A percentile compares a stretch with the other conserved stretches of the same genome.
Conservation (phyloP, 2,113 vertebrate genomes). For the Merops nubicus region DNA sequence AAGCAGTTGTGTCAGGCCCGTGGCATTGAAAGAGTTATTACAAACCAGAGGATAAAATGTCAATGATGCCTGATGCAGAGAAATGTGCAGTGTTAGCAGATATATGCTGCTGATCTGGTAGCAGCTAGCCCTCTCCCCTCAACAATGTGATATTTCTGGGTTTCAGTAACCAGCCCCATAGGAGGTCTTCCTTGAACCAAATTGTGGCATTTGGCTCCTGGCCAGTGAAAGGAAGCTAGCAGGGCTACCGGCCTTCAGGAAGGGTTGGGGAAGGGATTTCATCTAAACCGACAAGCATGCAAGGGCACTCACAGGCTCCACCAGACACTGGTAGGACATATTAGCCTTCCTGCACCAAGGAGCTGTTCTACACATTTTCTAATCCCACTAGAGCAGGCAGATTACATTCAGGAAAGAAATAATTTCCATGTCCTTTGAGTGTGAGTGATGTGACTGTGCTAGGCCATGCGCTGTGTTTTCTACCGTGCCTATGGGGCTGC, state of each 20-base stretch:
- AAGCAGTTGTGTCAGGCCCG: not conserved
- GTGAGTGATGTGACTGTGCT: not conserved
- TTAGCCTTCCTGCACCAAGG: not conserved
- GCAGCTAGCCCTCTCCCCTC: not conserved
- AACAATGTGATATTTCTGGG: not conserved
- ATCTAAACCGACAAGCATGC: fast-evolving
- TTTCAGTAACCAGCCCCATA: not conserved
- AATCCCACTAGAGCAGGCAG: not conserved
- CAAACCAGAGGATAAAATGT: constrained; percentile 49
- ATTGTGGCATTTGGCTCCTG: not conserved
- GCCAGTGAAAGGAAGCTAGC: not conserved
- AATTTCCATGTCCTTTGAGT: not conserved
- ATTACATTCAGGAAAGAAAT: not conserved
- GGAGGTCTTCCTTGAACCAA: constrained; percentile 18
- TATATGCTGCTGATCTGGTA: constrained; percentile 19
- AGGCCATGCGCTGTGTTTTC: not conserved
- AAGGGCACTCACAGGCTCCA: fast-evolving
- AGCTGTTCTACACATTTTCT: not conserved
- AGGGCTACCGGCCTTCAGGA: not conserved
- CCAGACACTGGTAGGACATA: not conserved
- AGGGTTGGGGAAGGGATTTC: not conserved
- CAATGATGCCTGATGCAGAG: constrained; percentile 42
- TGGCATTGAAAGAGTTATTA: constrained; percentile 46
- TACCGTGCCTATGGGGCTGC: fast-evolving
- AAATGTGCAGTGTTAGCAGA: constrained; percentile 61